Percentiles rank a stretch among this genome's conserved stretches.
Evolutionary conservation across 1,140 invertebrate species (phyloP).

Genomic region (Ylistrum balloti): DNA sequence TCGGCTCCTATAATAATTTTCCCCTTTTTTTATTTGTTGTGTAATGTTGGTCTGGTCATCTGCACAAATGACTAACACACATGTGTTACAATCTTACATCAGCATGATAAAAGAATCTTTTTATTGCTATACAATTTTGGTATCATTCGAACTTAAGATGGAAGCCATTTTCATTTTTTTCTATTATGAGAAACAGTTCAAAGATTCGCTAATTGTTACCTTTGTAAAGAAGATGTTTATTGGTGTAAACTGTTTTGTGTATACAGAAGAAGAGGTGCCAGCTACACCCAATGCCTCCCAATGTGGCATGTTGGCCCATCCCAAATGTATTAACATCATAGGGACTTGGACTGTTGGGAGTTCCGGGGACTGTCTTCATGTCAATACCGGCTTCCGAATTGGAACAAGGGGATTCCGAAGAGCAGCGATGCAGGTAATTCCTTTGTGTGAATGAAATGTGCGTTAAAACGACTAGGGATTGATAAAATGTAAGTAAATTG

Average conservation of each 20-base stretch:
- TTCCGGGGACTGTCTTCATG: slow-evolving; percentile 59
- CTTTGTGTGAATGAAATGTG: too few relatives aligned
- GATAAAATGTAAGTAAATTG: too few relatives aligned
- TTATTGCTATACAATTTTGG: too few relatives aligned
- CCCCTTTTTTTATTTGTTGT: too few relatives aligned
- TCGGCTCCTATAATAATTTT: neutral
- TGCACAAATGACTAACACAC: too few relatives aligned
- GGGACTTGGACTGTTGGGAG: slow-evolving; percentile 65
- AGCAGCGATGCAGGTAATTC: slow-evolving; percentile 59
- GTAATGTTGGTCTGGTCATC: too few relatives aligned
- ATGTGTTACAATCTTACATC: too few relatives aligned
- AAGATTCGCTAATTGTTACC: neutral
- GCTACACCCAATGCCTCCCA: slow-evolving; percentile 42
- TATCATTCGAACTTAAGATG: too few relatives aligned
- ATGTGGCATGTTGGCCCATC: slow-evolving; percentile 62
- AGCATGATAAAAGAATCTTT: too few relatives aligned
- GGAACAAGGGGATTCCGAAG: slow-evolving; percentile 50
- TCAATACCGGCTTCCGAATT: slow-evolving; percentile 53
- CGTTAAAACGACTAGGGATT: too few relatives aligned
- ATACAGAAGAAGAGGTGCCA: neutral
- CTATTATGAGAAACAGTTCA: too few relatives aligned
- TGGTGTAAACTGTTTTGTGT: neutral
- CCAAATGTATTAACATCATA: slow-evolving; percentile 54
- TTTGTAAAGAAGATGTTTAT: neutral
- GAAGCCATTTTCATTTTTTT: too few relatives aligned